Evolutionary conservation across 2,113 vertebrate species (phyloP), one percentile per base, ranked within the genome.

Genomic region (Perca flavescens): DNA sequence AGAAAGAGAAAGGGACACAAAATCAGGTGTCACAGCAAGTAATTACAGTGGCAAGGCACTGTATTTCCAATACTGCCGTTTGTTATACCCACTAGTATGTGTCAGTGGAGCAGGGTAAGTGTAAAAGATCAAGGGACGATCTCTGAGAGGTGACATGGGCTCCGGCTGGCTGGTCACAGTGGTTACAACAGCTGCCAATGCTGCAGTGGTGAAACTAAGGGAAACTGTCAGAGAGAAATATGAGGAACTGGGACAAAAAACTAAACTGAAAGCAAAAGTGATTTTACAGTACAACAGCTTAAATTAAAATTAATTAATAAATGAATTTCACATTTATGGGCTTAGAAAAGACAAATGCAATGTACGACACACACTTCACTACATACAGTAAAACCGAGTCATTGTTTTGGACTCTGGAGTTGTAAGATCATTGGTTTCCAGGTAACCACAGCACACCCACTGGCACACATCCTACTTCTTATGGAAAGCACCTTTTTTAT

Each of bases 191-290:
- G 54, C 53, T 40, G 63, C n/a, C 14, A 70, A 9, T n/a, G 28
- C 65, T 22, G 53, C n/a, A 13, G 21, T 57, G 49, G 36, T 34
- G 53, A 77, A 54, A 66, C 40, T 0, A 1, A 46, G n/a, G 25
- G 60, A 63, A 86, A 86, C 83, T 79, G 58, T 28, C 6, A 28
- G 28, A 76, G 17, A 77, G 57, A 85, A 86, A 87, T 67, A 74
- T 85, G 77, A 87, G 84, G 90, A 93, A 90, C 79, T 73, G 28
- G 77, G 46, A 82, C n/a, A 56, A 43, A 52, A 2, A 77, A 0
- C 25, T 77, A 60, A 92, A 89, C 34, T 61, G 89, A 93, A 93
- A 94, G 88, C 65, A 91, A 93, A 93, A 92, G 75, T 70, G 28
- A 54, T 28, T 67, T 74, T 58, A 56, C 8, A 34, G 5, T 34